Conservation (phyloP, 2,888 invertebrate species). For the Melinopterus prodromus region DNA sequence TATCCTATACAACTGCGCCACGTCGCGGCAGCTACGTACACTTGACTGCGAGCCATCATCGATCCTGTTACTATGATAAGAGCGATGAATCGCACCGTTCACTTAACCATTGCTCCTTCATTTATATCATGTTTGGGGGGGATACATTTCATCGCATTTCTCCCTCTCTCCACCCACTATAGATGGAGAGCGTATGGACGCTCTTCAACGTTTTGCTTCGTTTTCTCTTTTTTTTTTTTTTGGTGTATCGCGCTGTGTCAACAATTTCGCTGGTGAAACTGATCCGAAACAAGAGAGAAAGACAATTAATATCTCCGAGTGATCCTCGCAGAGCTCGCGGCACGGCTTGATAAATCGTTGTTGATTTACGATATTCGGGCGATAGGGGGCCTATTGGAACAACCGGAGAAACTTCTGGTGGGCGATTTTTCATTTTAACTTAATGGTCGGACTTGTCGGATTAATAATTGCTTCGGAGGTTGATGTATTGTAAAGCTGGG, state of each 20-base stretch:
- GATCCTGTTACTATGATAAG: constrained; percentile 26
- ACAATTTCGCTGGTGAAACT: neutral
- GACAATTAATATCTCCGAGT: neutral
- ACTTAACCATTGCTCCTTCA: neutral
- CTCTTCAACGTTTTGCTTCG: neutral
- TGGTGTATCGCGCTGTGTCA: neutral
- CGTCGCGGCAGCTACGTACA: constrained; percentile 17
- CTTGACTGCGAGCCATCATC: constrained; percentile 35
- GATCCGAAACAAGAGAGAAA: neutral
- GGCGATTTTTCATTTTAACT: neutral
- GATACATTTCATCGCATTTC: neutral
- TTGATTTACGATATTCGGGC: constrained; percentile 4
- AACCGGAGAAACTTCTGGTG: neutral
- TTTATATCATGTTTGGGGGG: neutral
- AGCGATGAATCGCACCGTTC: neutral
- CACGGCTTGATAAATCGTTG: neutral
- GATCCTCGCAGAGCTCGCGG: neutral
- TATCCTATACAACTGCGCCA: constrained; percentile 26
- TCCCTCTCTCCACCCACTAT: too few species aligned
- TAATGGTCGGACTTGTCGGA: neutral
- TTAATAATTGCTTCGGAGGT: neutral
- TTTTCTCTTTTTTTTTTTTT: neutral
- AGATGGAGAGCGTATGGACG: too few species aligned
- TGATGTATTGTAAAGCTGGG: neutral
- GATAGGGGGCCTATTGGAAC: neutral